These are phyloP conservation scores for Euphydryas editha DNA, from an alignment of 2,888 invertebrate species.

Conservation along the genomic window DNA sequence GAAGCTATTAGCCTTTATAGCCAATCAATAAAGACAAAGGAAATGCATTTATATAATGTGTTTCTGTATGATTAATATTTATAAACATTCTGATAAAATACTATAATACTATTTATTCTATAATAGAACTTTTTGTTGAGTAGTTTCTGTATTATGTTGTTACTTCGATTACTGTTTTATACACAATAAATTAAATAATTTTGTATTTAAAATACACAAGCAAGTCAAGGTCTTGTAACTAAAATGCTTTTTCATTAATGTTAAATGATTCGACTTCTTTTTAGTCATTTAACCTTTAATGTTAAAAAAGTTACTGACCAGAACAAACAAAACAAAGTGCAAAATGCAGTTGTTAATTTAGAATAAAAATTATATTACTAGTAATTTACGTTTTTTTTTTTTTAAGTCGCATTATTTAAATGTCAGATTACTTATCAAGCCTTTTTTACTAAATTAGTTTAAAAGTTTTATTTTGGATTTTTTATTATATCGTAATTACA, in stretches of 20 bases:
- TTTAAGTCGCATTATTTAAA: no score
- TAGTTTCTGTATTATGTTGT: constrained; percentile 7
- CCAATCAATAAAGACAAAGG: constrained; percentile 35
- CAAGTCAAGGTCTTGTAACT: constrained; percentile 13
- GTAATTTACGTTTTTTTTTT: no score
- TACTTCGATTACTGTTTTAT: not conserved
- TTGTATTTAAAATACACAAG: constrained; percentile 14
- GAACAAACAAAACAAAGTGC: not conserved
- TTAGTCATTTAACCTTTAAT: constrained; percentile 16
- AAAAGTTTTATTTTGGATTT: no score
- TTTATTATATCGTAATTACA: no score
- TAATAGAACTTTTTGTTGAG: no score
- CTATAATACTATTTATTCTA: no score
- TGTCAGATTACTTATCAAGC: no score
- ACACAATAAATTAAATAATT: no score
- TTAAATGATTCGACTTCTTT: constrained; percentile 6
- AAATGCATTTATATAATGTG: constrained; percentile 15
- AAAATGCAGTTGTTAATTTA: not conserved
- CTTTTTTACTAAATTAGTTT: no score
- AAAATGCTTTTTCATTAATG: constrained; percentile 15
- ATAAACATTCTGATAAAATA: not conserved
- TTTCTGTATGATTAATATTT: not conserved
- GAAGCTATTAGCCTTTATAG: constrained; percentile 33
- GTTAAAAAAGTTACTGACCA: not conserved
- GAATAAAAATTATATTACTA: not conserved